phyloP scores from a whole-genome alignment of 1,140 invertebrate genomes.

The Brachionus koreanus region DNA sequence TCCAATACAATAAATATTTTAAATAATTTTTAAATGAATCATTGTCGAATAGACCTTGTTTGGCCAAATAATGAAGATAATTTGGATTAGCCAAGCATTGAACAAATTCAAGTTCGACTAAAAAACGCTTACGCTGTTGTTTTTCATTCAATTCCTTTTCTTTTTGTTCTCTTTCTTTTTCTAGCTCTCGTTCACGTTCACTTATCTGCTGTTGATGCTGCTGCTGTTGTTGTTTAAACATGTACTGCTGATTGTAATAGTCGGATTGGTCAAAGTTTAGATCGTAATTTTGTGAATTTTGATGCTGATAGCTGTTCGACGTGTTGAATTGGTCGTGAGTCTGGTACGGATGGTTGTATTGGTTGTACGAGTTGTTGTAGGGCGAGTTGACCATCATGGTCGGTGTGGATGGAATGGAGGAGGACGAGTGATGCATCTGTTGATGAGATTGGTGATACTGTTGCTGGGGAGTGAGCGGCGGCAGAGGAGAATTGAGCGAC shows the following conservation, averaged over 20 bases:
- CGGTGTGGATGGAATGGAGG: neutral
- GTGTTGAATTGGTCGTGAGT: neutral
- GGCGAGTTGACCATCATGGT: slow-evolving; percentile 27
- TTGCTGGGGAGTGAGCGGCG: slow-evolving; percentile 16
- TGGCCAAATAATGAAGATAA: slow-evolving; percentile 43
- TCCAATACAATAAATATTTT: slow-evolving; percentile 45
- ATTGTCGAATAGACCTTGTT: slow-evolving; percentile 18
- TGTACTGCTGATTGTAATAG: slow-evolving; percentile 16
- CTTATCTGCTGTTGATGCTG: neutral
- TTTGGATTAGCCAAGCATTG: slow-evolving; percentile 44
- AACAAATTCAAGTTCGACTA: slow-evolving; percentile 43
- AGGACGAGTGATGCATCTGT: neutral
- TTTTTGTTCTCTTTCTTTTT: slow-evolving; percentile 26
- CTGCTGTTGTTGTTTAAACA: slow-evolving; percentile 35
- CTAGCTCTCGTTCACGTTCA: slow-evolving; percentile 9
- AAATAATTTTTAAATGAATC: slow-evolving; percentile 44
- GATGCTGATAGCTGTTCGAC: neutral
- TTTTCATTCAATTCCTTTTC: neutral
- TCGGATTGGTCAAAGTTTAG: neutral
- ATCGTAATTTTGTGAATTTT: neutral
- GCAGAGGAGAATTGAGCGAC: neutral
- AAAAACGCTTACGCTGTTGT: slow-evolving; percentile 38
- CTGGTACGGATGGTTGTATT: slow-evolving; percentile 16
- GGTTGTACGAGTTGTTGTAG: slow-evolving; percentile 17
- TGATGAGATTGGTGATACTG: neutral